Base-by-base conservation (phyloP, 2,797 vertebrate species). In the Hafferia zeledoni region DNA sequence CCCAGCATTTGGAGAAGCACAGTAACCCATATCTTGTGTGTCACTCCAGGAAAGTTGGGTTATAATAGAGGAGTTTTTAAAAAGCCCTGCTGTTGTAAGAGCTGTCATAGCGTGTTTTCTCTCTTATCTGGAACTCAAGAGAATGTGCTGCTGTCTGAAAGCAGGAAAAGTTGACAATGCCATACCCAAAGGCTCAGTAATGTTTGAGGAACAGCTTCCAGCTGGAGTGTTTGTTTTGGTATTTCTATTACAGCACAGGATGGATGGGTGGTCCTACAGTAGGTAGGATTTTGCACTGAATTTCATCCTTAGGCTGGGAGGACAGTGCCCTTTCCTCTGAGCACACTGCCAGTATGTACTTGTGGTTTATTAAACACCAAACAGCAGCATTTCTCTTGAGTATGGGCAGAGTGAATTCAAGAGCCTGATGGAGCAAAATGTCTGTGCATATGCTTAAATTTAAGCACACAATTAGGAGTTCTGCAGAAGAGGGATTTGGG, bases 401-500 rank as follows among this genome's bases (percentile, higher is more conserved):
- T 31, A 28, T 2, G 2, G 33, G 28, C 37, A 79, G 47, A 70
- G 37, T 53, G 59, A 81, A 35, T 60, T 72, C 13, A 76, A 72
- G 72, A 53, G 52, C 77, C 76, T 50, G 56, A 74, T 79, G 83
- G 74, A 67, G 60, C 28, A 79, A 52, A 83, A 75, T 3, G 3
- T 30, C 50, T 82, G 33, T 76, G 59, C 67, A 24, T 63, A 31
- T 84, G 74, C 60, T 87, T 87, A 37, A 70, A 74, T 74, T 56
- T 57, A 93, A 95, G 80, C 49, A 74, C 52, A 60, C 11, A 19
- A 15, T 72, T 92, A 78, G 63, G 82, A 91, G 57, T 82, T 94
- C 63, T 83, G 56, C 63, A 35, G 52, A 88, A 70, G 27, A 83
- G 30, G 35, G 75, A 82, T 87, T 92, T 90, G 68, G 64, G 70